phyloP scores from a whole-genome alignment of 2,888 invertebrate genomes.

The Drosophila mercatorum region DNA sequence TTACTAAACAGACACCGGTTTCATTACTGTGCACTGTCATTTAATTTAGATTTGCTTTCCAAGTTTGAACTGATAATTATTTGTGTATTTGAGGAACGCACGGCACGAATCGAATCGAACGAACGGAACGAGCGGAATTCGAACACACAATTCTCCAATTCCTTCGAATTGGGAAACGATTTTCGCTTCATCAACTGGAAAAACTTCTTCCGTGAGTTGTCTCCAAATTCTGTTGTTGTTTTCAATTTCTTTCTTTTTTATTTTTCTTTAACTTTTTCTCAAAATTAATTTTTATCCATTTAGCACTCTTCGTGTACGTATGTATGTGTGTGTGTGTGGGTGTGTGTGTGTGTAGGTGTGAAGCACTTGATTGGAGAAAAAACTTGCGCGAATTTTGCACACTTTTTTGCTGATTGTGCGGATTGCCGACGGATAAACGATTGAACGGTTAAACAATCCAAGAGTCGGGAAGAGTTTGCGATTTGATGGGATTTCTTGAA shows the following conservation, averaged over 20 bases:
- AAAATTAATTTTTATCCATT: constrained; percentile 14
- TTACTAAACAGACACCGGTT: constrained; percentile 84
- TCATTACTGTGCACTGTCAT: constrained; percentile 84
- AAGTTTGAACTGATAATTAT: constrained; percentile 65
- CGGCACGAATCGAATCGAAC: constrained; percentile 33
- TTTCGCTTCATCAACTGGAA: constrained; percentile 30
- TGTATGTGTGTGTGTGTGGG: constrained; percentile 13
- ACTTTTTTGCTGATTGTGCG: constrained; percentile 23
- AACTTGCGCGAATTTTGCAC: constrained; percentile 24
- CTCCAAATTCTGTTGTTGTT: constrained; percentile 29
- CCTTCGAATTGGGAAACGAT: constrained; percentile 31
- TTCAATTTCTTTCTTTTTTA: constrained; percentile 4
- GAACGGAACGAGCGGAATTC: constrained; percentile 11
- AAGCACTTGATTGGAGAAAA: constrained; percentile 19
- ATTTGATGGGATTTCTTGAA: constrained; percentile 19
- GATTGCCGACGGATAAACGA: constrained; percentile 62
- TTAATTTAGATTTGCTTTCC: constrained; percentile 77
- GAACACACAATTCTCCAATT: constrained; percentile 37
- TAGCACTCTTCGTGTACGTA: constrained; percentile 1
- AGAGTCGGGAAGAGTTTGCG: constrained; percentile 41
- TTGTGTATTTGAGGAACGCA: constrained; percentile 32
- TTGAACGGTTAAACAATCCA: constrained; percentile 31
- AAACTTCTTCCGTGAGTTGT: constrained; percentile 22
- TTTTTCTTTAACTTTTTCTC: constrained; percentile 1
- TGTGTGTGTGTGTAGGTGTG: constrained; percentile 3